Evolutionary conservation across 2,113 vertebrate genomes (phyloP).

Genomic region (Phasianus colchicus): DNA sequence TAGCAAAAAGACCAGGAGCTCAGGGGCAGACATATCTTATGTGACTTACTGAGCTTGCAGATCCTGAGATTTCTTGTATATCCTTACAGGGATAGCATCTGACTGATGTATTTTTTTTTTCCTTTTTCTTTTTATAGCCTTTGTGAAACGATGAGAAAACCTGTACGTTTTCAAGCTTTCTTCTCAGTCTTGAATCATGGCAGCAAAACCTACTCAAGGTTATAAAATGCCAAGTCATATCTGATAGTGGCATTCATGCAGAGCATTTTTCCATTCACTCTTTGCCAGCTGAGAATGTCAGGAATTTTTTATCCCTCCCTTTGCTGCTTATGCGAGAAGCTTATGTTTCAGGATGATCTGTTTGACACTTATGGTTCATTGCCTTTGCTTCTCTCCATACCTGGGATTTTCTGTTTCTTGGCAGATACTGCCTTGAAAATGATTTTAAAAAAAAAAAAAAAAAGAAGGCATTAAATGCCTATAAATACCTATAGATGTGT

Average conservation of each 20-base stretch:
- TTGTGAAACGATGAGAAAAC: background rate
- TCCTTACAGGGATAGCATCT: background rate
- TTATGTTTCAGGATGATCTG: background rate
- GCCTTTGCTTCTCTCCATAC: background rate
- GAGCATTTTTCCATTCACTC: constrained; percentile 57
- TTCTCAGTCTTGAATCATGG: background rate
- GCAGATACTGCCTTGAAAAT: background rate
- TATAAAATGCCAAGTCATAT: constrained; percentile 1
- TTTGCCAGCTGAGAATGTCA: constrained; percentile 71
- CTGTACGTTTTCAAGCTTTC: background rate
- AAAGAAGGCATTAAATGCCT: background rate
- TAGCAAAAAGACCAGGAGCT: background rate
- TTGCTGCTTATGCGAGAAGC: background rate
- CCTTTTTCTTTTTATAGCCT: background rate
- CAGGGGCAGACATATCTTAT: background rate
- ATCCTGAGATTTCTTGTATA: background rate
- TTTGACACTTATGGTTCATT: background rate
- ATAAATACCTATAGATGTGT: background rate
- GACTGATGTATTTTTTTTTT: background rate
- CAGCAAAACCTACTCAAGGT: background rate
- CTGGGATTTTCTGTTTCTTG: background rate
- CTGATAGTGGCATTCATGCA: constrained; percentile 38
- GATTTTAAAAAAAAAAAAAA: background rate
- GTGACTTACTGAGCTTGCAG: background rate
- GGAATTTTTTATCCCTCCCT: constrained; percentile 54